Evolutionary conservation across 1,140 invertebrate species (phyloP).

Genomic region (Teleogryllus occipitalis): DNA sequence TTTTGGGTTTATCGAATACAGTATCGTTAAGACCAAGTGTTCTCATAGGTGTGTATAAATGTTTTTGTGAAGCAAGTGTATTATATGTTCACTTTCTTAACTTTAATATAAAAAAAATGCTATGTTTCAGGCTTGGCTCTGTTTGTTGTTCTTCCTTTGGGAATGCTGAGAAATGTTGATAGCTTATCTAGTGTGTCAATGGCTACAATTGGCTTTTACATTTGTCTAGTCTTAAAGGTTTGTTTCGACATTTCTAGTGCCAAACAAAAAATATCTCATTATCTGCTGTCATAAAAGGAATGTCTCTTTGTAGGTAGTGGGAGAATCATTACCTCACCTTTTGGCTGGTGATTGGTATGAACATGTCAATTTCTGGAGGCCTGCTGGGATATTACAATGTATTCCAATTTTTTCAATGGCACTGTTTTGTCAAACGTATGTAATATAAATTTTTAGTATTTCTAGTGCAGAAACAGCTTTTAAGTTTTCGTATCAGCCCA

Average conservation of each 20-base stretch:
- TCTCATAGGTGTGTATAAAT: slow-evolving; percentile 36
- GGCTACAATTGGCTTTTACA: slow-evolving; percentile 84
- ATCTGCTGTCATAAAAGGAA: slow-evolving; percentile 7
- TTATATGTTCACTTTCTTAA: neutral
- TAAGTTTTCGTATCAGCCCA: neutral
- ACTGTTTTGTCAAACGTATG: slow-evolving; percentile 86
- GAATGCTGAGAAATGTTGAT: slow-evolving; percentile 82
- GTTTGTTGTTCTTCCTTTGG: slow-evolving; percentile 82
- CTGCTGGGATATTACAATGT: slow-evolving; percentile 76
- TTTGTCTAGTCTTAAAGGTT: slow-evolving; percentile 81
- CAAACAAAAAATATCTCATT: neutral
- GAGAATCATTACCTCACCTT: slow-evolving; percentile 65
- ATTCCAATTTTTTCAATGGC: slow-evolving; percentile 94
- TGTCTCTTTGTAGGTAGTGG: slow-evolving; percentile 50
- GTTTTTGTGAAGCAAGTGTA: neutral
- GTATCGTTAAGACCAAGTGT: slow-evolving; percentile 52
- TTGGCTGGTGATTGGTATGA: slow-evolving; percentile 62
- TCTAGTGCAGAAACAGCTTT: neutral
- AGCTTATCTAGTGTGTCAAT: slow-evolving; percentile 81
- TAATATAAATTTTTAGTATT: slow-evolving; percentile 22
- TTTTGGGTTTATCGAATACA: slow-evolving; percentile 64
- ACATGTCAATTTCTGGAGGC: slow-evolving; percentile 74
- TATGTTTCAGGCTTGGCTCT: slow-evolving; percentile 32
- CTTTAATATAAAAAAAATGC: neutral
- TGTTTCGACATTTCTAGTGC: slow-evolving; percentile 22